Base-by-base conservation (phyloP, 53 echinoderm and acorn worm genomes). In the Holothuria scabra region DNA sequence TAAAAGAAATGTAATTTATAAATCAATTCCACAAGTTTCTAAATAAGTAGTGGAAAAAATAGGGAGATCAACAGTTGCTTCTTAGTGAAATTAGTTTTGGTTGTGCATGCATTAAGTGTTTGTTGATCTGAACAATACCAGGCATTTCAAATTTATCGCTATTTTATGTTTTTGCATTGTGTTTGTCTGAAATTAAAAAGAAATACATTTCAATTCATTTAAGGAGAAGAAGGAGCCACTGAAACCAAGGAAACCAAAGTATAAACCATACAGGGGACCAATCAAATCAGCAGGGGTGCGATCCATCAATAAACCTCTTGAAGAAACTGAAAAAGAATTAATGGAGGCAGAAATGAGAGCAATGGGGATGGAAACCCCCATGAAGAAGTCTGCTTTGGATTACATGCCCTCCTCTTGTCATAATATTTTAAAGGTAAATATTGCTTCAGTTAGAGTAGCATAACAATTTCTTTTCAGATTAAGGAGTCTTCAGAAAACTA, bases 361-460 rank as follows among this genome's bases (percentile, higher is more conserved):
- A 18, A 71, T 87, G 48, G 89, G 85, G 23, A 72, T 76, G 23
- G 72, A 64, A 84, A 86, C 68, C 8, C 83, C 88, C 46, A 67
- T 60, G 65, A 86, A 63, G 65, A 91, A 89, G 25, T 84, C 79
- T 44, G 76, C 88, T 37, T 82, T 97, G 46, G 88, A 92, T 65
- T 90, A 97, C 81, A 94, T 97, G 94, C 97, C 97, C 8, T 97
- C 94, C 19, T 97, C 97, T 18, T 97, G 97, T 83, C 97, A 97
- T 69, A 94, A 94, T 38, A 97, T 97, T 88, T 89, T 97, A 3
- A 97, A 97, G 94, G 97, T 97, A 61, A 41, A 41, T 41, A 4
- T 6, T 10, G 0, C 41, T 41, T 41, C 2, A 41, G 6, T 41
- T 8, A 41, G 10, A 6, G 1, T 25, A 22, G 11, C 19, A 16